Conservation (phyloP, 1,140 invertebrate species). For the Macrostomum lignano region DNA sequence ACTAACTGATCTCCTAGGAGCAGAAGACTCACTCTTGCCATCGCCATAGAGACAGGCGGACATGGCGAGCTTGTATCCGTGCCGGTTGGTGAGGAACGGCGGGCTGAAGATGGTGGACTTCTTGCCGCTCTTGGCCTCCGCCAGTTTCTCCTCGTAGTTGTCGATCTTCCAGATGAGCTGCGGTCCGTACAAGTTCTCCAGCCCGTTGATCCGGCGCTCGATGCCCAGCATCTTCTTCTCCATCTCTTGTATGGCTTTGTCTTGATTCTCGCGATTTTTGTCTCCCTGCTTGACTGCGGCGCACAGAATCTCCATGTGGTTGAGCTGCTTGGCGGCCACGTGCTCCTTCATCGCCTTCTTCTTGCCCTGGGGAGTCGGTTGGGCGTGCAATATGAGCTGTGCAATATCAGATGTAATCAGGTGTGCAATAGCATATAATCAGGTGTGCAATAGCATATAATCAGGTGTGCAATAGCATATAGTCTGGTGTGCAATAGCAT, state of each 20-base stretch:
- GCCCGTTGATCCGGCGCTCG: slow-evolving; percentile 8
- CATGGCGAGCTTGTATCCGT: slow-evolving; percentile 46
- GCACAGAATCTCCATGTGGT: slow-evolving; percentile 52
- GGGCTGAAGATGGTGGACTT: slow-evolving; percentile 14
- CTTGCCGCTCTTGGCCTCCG: slow-evolving; percentile 14
- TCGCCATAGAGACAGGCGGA: slow-evolving; percentile 66
- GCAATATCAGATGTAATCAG: no score
- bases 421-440: no score
- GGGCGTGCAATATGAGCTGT: not conserved
- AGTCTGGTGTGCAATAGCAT: no score
- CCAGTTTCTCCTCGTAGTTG: slow-evolving; percentile 35
- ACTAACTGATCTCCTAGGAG: no score
- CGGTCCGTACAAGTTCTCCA: slow-evolving; percentile 34
- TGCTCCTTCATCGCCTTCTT: slow-evolving; percentile 43
- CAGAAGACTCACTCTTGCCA: slow-evolving; percentile 64
- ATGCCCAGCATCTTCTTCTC: slow-evolving; percentile 1
- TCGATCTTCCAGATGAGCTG: slow-evolving; percentile 57
- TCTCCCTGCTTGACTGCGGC: slow-evolving; percentile 19
- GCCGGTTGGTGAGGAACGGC: no score
- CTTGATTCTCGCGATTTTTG: slow-evolving; percentile 10
- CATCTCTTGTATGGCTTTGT: slow-evolving; percentile 8
- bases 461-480: no score
- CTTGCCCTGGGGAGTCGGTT: slow-evolving; percentile 9
- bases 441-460: no score
- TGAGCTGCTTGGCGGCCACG: slow-evolving; percentile 45